Conservation (phyloP, 2,888 invertebrate species). For the Conops quadrifasciatus region DNA sequence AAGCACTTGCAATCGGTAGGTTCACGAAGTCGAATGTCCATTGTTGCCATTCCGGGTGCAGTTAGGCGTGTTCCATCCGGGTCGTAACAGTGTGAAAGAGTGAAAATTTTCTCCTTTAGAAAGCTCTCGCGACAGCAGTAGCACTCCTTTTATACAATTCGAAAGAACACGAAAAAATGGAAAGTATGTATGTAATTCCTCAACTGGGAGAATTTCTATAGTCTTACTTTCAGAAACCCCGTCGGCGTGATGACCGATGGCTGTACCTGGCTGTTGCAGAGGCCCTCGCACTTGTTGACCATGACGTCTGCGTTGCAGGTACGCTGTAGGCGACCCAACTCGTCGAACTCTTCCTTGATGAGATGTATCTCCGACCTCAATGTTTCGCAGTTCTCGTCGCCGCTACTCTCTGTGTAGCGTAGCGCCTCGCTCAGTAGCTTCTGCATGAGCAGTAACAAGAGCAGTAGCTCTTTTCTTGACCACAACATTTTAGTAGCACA, state of each 20-base stretch:
- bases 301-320: constrained; percentile 90
- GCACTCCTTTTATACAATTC: constrained; percentile 72
- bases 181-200: too few relatives aligned
- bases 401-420: constrained; percentile 58
- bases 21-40: constrained; percentile 85
- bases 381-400: constrained; percentile 85
- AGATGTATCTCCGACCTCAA: constrained; percentile 86
- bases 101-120: constrained; percentile 80
- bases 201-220: not conserved
- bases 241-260: constrained; percentile 89
- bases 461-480: constrained; percentile 23
- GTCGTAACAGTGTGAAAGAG: constrained; percentile 86
- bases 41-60: constrained; percentile 74
- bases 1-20: constrained; percentile 90
- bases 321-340: constrained; percentile 81
- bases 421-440: constrained; percentile 43
- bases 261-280: constrained; percentile 90
- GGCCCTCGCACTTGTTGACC: constrained; percentile 93
- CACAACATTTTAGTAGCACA: not conserved
- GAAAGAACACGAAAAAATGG: not conserved
- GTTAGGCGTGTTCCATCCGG: constrained; percentile 83
- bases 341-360: constrained; percentile 92
- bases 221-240: constrained; percentile 79
- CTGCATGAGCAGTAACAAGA: constrained; percentile 16
- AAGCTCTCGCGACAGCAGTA: constrained; percentile 91